Evolutionary conservation across 2,888 invertebrate genomes (phyloP), one percentile per base, ranked within the genome.

Genomic region (Diploptera punctata): DNA sequence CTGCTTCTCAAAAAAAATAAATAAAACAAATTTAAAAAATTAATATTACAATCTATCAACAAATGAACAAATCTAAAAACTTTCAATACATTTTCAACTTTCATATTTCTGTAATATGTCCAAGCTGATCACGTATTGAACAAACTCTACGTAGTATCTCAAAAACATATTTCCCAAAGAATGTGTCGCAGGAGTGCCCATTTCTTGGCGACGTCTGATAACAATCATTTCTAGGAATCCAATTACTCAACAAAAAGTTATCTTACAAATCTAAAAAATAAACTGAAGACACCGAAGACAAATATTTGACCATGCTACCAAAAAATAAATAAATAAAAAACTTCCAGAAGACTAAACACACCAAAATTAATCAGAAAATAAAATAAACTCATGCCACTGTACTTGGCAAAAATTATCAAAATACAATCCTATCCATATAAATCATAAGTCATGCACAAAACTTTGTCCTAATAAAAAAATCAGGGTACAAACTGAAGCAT

Each of bases 381-480:
- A 57, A 4, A 1, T 54, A 21, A 54, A 10, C 3, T 54, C 54
- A 54, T 19, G 31, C 57, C 29, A 31, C 29, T 57, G 9, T 3
- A 29, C 16, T 0, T 26, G 57, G n/a, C 57, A 57, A 18, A n/a
- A n/a, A 57, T 16, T 29, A 18, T 29, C 3, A n/a, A 16, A 57
- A 29, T n/a, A 57, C 2, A n/a, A 47, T 4, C 3, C 3, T 10
- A n/a, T 47, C 7, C 7, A 47, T 47, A 9, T 47, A 13, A 47
- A n/a, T 9, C 18, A n/a, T n/a, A 47, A 38, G 13, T 16, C 57
- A 57, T 57, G 57, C 57, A 29, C 57, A 57, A 29, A 57, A 57
- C 16, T 29, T 29, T 57, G 1, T 13, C 5, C 13, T 13, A 38
- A 38, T 38, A 9, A 38, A n/a, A n/a, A n/a, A 38, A 9, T 38